Conservation (phyloP, 2,888 invertebrate genomes). For the Cantharis flavilabris region DNA sequence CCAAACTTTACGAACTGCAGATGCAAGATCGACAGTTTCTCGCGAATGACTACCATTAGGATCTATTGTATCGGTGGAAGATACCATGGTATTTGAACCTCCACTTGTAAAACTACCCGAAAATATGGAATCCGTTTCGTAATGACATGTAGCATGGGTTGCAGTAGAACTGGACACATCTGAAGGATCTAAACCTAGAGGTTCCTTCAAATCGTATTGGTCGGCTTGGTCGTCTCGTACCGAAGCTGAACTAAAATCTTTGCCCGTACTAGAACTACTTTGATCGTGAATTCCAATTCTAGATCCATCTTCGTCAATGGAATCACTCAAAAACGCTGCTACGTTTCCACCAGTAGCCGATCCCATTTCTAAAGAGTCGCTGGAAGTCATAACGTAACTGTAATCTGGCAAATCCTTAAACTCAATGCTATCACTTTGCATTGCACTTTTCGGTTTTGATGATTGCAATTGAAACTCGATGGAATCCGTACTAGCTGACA, state of each 20-base stretch:
- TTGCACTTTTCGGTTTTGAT: constrained; percentile 43
- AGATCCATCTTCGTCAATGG: constrained; percentile 57
- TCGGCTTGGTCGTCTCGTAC: constrained; percentile 50
- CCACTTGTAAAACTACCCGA: constrained; percentile 83
- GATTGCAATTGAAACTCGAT: constrained; percentile 58
- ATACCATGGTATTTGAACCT: constrained; percentile 84
- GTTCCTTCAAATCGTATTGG: constrained; percentile 18
- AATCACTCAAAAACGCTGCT: constrained; percentile 51
- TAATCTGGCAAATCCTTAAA: constrained; percentile 49
- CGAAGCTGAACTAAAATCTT: constrained; percentile 55
- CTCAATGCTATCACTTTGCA: constrained; percentile 64
- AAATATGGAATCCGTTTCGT: constrained; percentile 83
- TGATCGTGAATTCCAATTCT: constrained; percentile 52
- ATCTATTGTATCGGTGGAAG: constrained; percentile 73
- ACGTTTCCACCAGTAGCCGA: constrained; percentile 45
- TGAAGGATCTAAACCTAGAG: constrained; percentile 11
- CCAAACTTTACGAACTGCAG: constrained; percentile 56
- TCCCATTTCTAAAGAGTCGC: constrained; percentile 59
- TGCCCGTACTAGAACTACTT: constrained; percentile 58
- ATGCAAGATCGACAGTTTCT: constrained; percentile 55
- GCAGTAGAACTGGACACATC: constrained; percentile 72
- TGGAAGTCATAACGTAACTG: constrained; percentile 54
- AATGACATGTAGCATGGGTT: constrained; percentile 82
- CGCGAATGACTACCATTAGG: constrained; percentile 59
- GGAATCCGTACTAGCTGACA: constrained; percentile 65